Evolutionary conservation across 2,113 vertebrate species (phyloP).

Genomic region (Pristiophorus japonicus): DNA sequence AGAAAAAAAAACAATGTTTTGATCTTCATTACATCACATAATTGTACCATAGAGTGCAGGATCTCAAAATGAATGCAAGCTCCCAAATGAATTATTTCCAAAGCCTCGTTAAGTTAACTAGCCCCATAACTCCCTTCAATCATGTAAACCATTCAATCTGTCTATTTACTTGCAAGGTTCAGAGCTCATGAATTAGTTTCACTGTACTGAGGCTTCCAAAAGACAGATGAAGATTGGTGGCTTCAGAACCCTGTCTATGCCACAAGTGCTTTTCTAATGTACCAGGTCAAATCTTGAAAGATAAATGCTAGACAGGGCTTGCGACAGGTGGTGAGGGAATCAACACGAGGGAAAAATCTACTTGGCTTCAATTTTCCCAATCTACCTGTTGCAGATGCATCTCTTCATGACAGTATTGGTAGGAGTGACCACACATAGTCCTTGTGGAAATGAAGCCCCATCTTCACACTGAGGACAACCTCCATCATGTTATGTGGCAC

Average conservation of each 20-base stretch:
- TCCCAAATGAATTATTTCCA: background rate
- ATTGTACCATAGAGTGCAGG: background rate
- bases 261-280: too few species aligned
- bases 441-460: too few species aligned
- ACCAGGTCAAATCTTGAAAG: too few species aligned
- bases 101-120: background rate
- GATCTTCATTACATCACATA: background rate
- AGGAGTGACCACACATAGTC: too few species aligned
- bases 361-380: too few species aligned
- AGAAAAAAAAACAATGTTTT: background rate
- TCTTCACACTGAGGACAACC: too few species aligned
- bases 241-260: background rate
- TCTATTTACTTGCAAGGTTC: background rate
- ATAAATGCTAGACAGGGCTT: too few species aligned
- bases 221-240: background rate
- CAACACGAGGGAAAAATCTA: too few species aligned
- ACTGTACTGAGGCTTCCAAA: background rate
- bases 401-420: too few species aligned
- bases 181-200: background rate
- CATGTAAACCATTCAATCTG: background rate
- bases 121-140: background rate
- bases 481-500: too few species aligned
- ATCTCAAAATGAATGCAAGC: background rate
- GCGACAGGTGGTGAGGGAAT: too few species aligned
- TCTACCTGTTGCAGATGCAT: too few species aligned